Percentiles rank a stretch among this genome's conserved stretches.
Conservation (phyloP, 2,888 invertebrate species). For the Scaptomyza flava region DNA sequence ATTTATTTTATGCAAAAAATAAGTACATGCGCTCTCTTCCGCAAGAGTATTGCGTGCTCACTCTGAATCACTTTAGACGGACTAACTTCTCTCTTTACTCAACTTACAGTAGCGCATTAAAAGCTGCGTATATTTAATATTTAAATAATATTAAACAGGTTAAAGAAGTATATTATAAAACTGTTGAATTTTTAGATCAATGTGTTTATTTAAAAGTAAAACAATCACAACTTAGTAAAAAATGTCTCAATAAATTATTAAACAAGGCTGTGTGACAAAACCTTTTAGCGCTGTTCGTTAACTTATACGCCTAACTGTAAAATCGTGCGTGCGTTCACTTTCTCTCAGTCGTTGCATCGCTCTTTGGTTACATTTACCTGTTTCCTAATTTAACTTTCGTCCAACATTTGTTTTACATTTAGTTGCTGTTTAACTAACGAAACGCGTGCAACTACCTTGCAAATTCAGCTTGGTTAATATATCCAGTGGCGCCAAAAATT, state of each 20-base stretch:
- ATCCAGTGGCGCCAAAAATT: conserved; percentile 34
- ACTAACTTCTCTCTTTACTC: conserved; percentile 27
- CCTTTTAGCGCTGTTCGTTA: background rate
- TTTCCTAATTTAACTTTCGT: conserved; percentile 61
- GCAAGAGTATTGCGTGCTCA: conserved; percentile 36
- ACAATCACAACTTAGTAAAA: background rate
- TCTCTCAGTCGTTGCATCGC: conserved; percentile 66
- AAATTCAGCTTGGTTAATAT: background rate
- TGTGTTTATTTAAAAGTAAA: background rate
- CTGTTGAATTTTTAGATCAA: background rate
- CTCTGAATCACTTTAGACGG: conserved; percentile 29
- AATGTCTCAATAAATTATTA: background rate
- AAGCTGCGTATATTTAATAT: conserved; percentile 2
- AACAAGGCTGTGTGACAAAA: background rate
- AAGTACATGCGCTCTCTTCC: conserved; percentile 22
- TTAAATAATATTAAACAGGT: background rate
- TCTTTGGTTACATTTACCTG: conserved; percentile 62
- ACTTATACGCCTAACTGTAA: conserved; percentile 40
- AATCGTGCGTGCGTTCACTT: conserved; percentile 53
- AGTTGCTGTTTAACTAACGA: conserved; percentile 55
- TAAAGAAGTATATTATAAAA: background rate
- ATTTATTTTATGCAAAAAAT: conserved; percentile 8
- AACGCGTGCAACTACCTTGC: conserved; percentile 48
- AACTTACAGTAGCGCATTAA: conserved; percentile 29
- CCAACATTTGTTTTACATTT: conserved; percentile 43